Evolutionary conservation across 2,797 vertebrate species (phyloP), one percentile per base, ranked within the genome.

Genomic region (Leuciscus waleckii): DNA sequence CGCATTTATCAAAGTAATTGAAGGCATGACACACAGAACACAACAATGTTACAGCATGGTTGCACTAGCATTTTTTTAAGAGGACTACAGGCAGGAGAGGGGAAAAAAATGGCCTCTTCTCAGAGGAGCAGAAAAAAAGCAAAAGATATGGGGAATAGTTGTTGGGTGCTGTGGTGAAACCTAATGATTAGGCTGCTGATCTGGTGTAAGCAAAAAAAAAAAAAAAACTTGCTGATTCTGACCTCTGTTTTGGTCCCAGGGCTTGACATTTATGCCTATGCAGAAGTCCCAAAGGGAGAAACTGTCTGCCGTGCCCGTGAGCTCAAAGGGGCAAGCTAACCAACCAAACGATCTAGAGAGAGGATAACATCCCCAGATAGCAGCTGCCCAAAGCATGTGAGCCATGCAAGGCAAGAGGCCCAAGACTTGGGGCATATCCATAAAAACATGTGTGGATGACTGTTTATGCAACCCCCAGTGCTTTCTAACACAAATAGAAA

Each of bases 201-300:
- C 91, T 87, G 85, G 61, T 86, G 91, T 94, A 92, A 94, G 92
- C 93, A 93, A 82, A 93, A 93, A 88, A 87, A 84, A 7, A 39
- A 39, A 69, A 11, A 68, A 49, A 75, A 86, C 8, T 88, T 92
- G 92, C 94, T 93, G 93, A 94, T 93, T 88, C 89, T 84, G 90
- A 93, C 91, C 92, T 91, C 87, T 86, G 89, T 88, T 85, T 73
- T 71, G 79, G 85, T 74, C 83, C 19, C 67, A 39, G 87, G 92
- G 90, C 91, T 93, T 90, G 85, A 90, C 86, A 93, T 92, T 91
- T 93, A 89, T 91, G 87, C 91, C 89, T 80, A 74, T 61, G 56
- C 49, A 56, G 23, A 83, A 6, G 37, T 88, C 90, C 89, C 88
- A 51, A 3, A 86, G 5, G 82, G 58, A 56, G 37, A 87, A 39